Evolutionary conservation across 64 coral and sea anemone genomes (phyloP).

Genomic region (Dendronephthya gigantea): DNA sequence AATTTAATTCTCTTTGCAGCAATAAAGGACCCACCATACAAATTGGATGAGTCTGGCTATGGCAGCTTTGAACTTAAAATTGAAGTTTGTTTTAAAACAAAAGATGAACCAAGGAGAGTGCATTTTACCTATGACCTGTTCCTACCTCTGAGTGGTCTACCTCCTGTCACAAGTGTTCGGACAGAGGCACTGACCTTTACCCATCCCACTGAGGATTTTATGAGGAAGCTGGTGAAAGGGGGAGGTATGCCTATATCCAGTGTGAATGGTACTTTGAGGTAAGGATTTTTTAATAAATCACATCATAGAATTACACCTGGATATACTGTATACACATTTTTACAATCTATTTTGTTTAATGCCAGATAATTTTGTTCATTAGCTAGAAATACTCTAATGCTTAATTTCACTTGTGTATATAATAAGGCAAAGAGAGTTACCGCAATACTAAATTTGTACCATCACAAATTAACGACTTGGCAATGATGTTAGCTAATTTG

Average conservation of each 20-base stretch:
- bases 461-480: too few relatives aligned
- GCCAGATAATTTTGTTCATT: too few relatives aligned
- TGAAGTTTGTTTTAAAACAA: conserved; percentile 90
- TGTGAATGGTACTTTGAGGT: conserved; percentile 46
- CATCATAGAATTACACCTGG: too few relatives aligned
- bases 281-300: too few relatives aligned
- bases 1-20: conserved; percentile 30
- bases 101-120: conserved; percentile 80
- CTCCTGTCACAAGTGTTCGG: conserved; percentile 67
- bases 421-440: too few relatives aligned
- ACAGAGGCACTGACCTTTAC: conserved; percentile 85
- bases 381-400: too few relatives aligned
- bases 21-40: conserved; percentile 77
- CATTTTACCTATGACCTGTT: conserved; percentile 78
- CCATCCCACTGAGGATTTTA: conserved; percentile 91
- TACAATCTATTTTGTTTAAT: too few relatives aligned
- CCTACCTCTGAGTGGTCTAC: conserved; percentile 49
- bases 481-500: too few relatives aligned
- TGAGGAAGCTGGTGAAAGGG: conserved; percentile 67
- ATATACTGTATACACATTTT: too few relatives aligned
- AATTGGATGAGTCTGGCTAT: conserved; percentile 78
- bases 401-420: too few relatives aligned
- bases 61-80: conserved; percentile 75
- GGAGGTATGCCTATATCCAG: conserved; percentile 45
- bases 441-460: too few relatives aligned